Conservation (phyloP, 2,888 invertebrate species). For the Desoria tigrina region DNA sequence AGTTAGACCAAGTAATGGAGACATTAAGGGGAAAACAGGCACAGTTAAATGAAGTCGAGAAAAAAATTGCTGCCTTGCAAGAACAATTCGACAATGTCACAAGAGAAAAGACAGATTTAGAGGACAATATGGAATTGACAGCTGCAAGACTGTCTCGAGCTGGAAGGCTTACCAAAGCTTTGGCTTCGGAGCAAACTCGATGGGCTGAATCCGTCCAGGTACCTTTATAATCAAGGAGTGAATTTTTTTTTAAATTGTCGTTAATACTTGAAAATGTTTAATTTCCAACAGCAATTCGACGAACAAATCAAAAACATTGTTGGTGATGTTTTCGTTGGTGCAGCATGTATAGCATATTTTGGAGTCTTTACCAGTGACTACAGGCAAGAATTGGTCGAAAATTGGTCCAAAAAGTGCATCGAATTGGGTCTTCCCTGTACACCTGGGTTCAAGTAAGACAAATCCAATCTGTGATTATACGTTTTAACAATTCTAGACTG, state of each 20-base stretch:
- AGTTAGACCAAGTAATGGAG: slow-evolving; percentile 74
- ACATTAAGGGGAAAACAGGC: slow-evolving; percentile 77
- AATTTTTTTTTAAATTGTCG: not conserved
- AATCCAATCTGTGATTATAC: too few species aligned
- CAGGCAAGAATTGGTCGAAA: slow-evolving; percentile 66
- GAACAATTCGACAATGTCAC: slow-evolving; percentile 71
- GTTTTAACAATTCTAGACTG: too few species aligned
- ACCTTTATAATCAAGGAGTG: too few species aligned
- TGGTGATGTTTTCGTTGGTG: slow-evolving; percentile 83
- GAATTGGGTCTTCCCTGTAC: slow-evolving; percentile 72
- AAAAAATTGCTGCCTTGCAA: slow-evolving; percentile 63
- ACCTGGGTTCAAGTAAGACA: slow-evolving; percentile 64
- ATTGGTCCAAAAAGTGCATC: slow-evolving; percentile 71
- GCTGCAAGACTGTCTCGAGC: slow-evolving; percentile 77
- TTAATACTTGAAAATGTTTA: not conserved
- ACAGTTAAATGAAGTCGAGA: slow-evolving; percentile 78
- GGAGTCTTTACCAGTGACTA: slow-evolving; percentile 82
- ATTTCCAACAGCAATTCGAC: slow-evolving; percentile 63
- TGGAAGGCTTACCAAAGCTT: slow-evolving; percentile 78
- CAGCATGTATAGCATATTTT: slow-evolving; percentile 85
- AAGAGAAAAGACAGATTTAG: slow-evolving; percentile 72
- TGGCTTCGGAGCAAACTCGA: slow-evolving; percentile 80
- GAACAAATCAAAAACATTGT: slow-evolving; percentile 70
- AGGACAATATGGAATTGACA: slow-evolving; percentile 74
- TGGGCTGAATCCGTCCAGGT: slow-evolving; percentile 77